phyloP scores from a whole-genome alignment of 1,140 invertebrate species.

The Apis laboriosa region DNA sequence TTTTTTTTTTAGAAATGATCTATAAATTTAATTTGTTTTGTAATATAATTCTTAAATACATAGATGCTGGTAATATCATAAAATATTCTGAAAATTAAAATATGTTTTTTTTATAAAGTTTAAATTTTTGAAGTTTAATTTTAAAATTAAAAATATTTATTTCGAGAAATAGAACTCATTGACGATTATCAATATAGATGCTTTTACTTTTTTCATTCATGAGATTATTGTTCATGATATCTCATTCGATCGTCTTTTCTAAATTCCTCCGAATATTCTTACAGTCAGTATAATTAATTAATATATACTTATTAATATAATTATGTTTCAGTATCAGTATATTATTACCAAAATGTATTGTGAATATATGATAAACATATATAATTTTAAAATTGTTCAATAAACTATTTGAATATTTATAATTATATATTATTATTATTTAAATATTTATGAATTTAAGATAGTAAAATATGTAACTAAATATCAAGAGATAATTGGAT shows the following conservation, averaged over 20 bases:
- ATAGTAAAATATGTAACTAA: no score
- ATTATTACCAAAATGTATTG: constrained; percentile 2
- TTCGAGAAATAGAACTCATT: background rate
- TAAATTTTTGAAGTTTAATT: background rate
- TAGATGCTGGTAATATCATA: no score
- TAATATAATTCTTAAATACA: background rate
- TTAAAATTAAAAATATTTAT: background rate
- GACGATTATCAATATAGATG: background rate
- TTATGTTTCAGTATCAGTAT: constrained; percentile 10
- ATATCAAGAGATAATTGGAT: no score
- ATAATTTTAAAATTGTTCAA: constrained; percentile 5
- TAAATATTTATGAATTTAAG: background rate
- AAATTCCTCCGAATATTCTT: constrained; percentile 34
- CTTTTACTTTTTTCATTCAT: background rate
- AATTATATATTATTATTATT: background rate
- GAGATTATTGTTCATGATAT: background rate
- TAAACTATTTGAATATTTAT: background rate
- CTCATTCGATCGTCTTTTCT: background rate
- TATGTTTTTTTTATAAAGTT: background rate
- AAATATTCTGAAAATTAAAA: background rate
- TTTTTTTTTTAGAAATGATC: background rate
- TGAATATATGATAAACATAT: constrained; percentile 30
- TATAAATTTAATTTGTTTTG: background rate
- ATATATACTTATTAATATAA: no score
- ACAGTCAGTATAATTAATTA: constrained; percentile 21